Evolutionary conservation across 2,888 invertebrate genomes (phyloP), one percentile per base, ranked within the genome.

Genomic region (Dasysyrphus albostriatus): DNA sequence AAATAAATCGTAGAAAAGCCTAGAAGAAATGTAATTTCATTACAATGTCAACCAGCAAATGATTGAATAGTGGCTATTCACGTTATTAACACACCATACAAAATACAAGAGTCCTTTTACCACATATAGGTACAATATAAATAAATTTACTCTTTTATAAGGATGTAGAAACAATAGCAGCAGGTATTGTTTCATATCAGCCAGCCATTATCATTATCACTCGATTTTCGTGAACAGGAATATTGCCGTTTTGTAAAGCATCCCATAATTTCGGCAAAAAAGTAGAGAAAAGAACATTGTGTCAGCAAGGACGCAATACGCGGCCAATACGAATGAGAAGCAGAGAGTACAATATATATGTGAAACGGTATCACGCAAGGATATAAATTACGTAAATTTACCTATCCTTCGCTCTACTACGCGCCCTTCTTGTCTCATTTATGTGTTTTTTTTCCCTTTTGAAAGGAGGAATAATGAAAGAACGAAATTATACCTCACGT

Each of bases 331-430:
- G 85, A 85, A 82, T 85, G 81, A 85, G 59, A 56, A 39, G 5
- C 6, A 54, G n/a, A 19, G 5, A 10, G 58, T 34, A 49, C 7
- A 32, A 3, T 37, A 8, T 34, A 8, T 42, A 14, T 42, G 61
- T 19, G 29, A 16, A 49, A 29, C 42, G 69, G 42, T 63, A 42
- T 44, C 85, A 85, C 81, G 85, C 82, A 77, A 77, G 63, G 77
- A 85, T 77, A 82, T 74, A 82, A 82, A 85, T 85, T 82, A 82
- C 85, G 73, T 74, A 85, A 77, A 82, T 85, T 77, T 49, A 82
- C 77, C 69, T 42, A 19, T 54, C 0, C 14, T 14, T 9, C 9
- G 5, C 8, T 2, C n/a, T 37, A 32, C 12, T 54, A 61, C 54
- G 7, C 32, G 7, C 32, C 70, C 8, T 56, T 29, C 37, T 58